These are phyloP conservation scores for Nymphicus hollandicus DNA, from an alignment of 2,113 vertebrate species.

Conservation along the genomic window DNA sequence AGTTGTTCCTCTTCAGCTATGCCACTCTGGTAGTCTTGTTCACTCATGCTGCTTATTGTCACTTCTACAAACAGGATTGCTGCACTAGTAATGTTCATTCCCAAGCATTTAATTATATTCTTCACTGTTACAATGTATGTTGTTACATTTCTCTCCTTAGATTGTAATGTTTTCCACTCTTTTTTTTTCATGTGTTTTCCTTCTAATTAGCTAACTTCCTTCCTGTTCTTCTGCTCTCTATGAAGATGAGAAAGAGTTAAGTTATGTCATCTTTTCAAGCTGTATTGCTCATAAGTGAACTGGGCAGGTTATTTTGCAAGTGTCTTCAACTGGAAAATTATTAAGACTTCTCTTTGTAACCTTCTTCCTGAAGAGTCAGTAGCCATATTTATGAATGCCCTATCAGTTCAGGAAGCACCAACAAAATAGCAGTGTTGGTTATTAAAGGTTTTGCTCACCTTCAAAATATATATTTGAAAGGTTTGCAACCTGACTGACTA, in stretches of 20 bases:
- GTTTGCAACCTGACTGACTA: not conserved
- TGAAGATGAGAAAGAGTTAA: conserved; percentile 9
- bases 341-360: conserved; percentile 16
- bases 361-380: not conserved
- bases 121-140: not conserved
- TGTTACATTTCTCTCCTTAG: not conserved
- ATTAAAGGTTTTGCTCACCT: not conserved
- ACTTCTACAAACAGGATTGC: not conserved
- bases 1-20: not conserved
- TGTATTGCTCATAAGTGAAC: not conserved
- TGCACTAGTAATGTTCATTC: not conserved
- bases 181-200: not conserved
- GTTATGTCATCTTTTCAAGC: not conserved
- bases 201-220: not conserved
- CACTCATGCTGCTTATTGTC: not conserved
- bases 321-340: conserved; percentile 51
- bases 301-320: conserved; percentile 43
- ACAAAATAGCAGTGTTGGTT: not conserved
- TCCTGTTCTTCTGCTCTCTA: not conserved
- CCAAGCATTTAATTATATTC: not conserved
- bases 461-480: not conserved
- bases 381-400: not conserved
- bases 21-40: not conserved
- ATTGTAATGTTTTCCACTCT: not conserved
- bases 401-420: not conserved